phyloP scores from a whole-genome alignment of 2,888 invertebrate genomes.

The Labia minor region DNA sequence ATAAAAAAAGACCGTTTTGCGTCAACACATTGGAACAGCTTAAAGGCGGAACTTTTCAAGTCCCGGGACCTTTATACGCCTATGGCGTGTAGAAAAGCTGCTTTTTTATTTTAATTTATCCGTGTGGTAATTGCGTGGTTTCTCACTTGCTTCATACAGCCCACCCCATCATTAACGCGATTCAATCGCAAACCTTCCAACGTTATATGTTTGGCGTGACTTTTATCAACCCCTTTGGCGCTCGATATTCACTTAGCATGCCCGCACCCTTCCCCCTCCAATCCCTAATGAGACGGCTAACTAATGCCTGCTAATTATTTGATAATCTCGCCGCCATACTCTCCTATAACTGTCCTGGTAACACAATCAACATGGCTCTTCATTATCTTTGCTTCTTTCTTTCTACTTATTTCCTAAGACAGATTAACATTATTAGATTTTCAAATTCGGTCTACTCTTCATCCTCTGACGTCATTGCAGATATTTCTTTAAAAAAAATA shows the following conservation, averaged over 20 bases:
- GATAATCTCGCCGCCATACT: not conserved
- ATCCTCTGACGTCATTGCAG: too few species aligned
- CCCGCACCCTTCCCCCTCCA: not conserved
- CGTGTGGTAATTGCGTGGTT: slow-evolving; percentile 13
- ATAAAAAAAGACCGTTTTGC: not conserved
- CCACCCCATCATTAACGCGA: slow-evolving; percentile 9
- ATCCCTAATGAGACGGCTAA: slow-evolving; percentile 2
- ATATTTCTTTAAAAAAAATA: too few species aligned
- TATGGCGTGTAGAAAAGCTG: not conserved
- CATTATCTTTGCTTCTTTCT: not conserved
- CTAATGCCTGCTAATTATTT: slow-evolving; percentile 13
- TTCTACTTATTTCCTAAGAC: not conserved
- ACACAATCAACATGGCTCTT: not conserved
- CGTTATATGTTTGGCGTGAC: slow-evolving; percentile 7
- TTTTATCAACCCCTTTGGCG: not conserved
- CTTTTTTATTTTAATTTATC: slow-evolving; percentile 1
- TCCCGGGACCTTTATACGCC: not conserved
- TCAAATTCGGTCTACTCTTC: too few species aligned
- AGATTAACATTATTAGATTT: not conserved
- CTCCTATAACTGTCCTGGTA: not conserved
- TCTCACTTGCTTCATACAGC: slow-evolving; percentile 4
- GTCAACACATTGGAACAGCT: not conserved
- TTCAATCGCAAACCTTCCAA: not conserved
- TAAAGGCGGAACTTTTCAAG: not conserved
- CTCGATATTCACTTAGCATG: slow-evolving; percentile 13